These are phyloP conservation scores for Calidris pugnax DNA, from an alignment of 2,113 vertebrate species.

Conservation along the genomic window DNA sequence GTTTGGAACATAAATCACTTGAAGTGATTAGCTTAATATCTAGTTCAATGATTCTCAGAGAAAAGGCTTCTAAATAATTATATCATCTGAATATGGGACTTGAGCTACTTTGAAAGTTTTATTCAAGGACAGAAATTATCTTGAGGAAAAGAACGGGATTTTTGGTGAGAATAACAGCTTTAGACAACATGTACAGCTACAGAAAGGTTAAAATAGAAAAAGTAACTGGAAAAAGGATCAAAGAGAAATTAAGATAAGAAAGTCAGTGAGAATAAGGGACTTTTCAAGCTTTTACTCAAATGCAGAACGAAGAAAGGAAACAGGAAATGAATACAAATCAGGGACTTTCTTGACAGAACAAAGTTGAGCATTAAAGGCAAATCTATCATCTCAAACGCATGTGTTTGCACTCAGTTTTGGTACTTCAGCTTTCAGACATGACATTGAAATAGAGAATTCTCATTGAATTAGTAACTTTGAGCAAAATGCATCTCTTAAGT, in stretches of 20 bases:
- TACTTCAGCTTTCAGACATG: conserved; percentile 9
- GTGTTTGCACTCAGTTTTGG: conserved; percentile 10
- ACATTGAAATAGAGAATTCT: conserved; percentile 17
- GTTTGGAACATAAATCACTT: background rate
- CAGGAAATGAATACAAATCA: conserved; percentile 51
- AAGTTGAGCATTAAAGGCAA: conserved; percentile 21
- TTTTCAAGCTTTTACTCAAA: conserved; percentile 37
- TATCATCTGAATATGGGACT: background rate
- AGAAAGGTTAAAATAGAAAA: conserved; percentile 38
- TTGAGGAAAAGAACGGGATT: conserved; percentile 10
- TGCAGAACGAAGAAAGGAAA: background rate
- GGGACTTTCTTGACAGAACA: conserved; percentile 38
- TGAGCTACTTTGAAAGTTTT: conserved; percentile 22
- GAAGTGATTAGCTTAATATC: background rate
- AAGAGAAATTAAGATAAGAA: conserved; percentile 55
- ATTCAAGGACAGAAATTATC: conserved; percentile 47
- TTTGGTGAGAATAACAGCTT: conserved; percentile 29
- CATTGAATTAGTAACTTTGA: background rate
- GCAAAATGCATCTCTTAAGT: background rate
- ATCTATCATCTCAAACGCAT: background rate
- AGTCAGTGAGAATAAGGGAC: conserved; percentile 14
- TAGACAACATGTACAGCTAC: conserved; percentile 7
- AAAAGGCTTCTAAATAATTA: conserved; percentile 20
- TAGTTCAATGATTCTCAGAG: background rate
- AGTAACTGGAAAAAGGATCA: background rate